Base-by-base conservation (phyloP, 2,113 vertebrate genomes). In the Platycercus adscitus region DNA sequence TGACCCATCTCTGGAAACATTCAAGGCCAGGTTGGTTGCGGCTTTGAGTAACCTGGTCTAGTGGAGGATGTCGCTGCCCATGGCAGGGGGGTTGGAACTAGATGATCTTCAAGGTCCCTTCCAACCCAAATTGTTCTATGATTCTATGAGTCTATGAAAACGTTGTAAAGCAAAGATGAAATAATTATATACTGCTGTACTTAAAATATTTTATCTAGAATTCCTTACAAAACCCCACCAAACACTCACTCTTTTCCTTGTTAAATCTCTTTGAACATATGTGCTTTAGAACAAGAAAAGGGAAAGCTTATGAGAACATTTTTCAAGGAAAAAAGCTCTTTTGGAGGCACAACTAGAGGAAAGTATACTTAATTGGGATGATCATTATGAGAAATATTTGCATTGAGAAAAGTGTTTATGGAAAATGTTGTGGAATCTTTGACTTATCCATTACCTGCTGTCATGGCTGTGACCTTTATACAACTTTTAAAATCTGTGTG, bases 151-250 rank as follows among this genome's bases (percentile, higher is more conserved):
- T 56, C 31, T 56, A 56, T 14, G 33, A 56, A 56, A 63, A 81
- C 18, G 1, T 10, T 83, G 20, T 3, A 64, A 81, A 78, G 7
- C 1, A 86, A 70, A 92, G 8, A 41, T 56, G 7, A 9, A 47
- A 65, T 52, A 65, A 43, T 46, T 6, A 19, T 37, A 35, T 19
- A 70, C 7, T 33, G 11, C 4, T 66, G 3, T 61, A 46, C 5
- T 53, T 77, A 10, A 4, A 60, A 7, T 64, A 46, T 8, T 72
- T 83, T 53, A 31, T 16, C 11, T 58, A 35, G 47, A 35, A 17
- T 10, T 77, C 11, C 25, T 58, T 47, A 14, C 56, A 84, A 68
- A 78, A 35, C 0, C 0, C 1, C 17, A 79, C 3, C 2, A 16
- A 83, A 29, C 3, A 1, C 13, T 72, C 44, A 52, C 2, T 80